Base-by-base conservation (phyloP, 1,140 invertebrate genomes). In the Sarcophaga peregrina region DNA sequence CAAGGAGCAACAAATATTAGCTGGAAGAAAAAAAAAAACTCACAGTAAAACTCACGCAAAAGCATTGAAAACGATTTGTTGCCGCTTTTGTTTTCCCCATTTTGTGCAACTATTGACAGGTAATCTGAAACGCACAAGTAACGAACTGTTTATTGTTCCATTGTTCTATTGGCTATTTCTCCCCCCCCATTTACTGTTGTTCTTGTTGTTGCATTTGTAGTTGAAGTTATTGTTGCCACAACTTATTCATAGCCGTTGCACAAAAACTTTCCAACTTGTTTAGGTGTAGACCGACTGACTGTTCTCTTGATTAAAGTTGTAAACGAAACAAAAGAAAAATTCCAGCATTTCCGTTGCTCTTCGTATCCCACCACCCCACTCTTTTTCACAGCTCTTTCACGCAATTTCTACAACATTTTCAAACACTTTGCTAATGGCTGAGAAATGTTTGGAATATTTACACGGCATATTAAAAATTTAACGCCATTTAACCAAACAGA, bases 71-170 rank as follows among this genome's bases (percentile, higher is more conserved):
- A 52, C 50, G 9, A 10, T 52, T 52, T 52, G 9, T 52, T 52
- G 50, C 50, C 8, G 13, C 13, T 52, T 52, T 52, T 52, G 13
- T 13, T 10, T 9, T 9, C 50, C 48, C 13, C 50, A 10, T 52
- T 52, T 13, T 52, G 13, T 58, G 45, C n/a, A 75, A 15, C 73
- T 47, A 80, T 80, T 80, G 78, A 80, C 78, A 80, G 78, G 20
- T 25, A 52, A 58, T 46, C 81, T n/a, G 81, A 82, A 82, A 54
- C 81, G 58, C 81, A 82, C 17, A 45, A 75, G 45, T 75, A 47
- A 75, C n/a, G 45, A 25, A 72, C 20, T 17, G 62, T 72, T 17
- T 25, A 72, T 37, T 37, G 25, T 37, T 37, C 25, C 4, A 37
- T 37, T 37, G 25, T 37, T 37, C 25, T 37, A 37, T 37, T 37